phyloP scores from a whole-genome alignment of 2,113 vertebrate species.

The Hemiprocne comata region DNA sequence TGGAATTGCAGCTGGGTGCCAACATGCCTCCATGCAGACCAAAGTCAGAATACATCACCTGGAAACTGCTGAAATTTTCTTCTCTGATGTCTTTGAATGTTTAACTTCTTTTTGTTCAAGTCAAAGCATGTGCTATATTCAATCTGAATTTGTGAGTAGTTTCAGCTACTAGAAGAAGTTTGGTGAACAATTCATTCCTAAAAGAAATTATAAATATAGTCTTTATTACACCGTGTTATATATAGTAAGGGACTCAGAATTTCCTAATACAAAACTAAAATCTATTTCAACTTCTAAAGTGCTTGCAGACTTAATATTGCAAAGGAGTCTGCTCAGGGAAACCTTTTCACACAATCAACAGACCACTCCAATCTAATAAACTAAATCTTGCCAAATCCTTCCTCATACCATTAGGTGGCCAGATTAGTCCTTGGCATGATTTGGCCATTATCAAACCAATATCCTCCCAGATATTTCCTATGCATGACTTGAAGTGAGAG shows the following conservation, averaged over 20 bases:
- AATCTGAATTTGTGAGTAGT: neutral
- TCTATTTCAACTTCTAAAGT: neutral
- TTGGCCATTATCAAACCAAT: neutral
- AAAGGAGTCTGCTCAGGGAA: neutral
- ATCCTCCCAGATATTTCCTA: neutral
- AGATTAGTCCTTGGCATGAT: neutral
- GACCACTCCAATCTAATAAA: neutral
- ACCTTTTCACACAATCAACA: neutral
- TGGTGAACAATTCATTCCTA: neutral
- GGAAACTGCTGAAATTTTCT: neutral
- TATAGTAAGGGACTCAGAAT: neutral
- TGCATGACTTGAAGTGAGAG: neutral
- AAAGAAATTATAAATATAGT: neutral
- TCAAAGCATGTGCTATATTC: neutral
- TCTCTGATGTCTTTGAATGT: neutral
- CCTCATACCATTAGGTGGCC: neutral
- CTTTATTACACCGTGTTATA: neutral
- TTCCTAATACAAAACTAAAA: neutral
- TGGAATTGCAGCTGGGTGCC: neutral
- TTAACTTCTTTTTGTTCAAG: neutral
- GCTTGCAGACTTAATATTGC: neutral
- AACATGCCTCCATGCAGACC: rapidly evolving
- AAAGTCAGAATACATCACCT: neutral
- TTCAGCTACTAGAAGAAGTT: neutral
- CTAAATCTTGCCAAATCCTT: neutral